A percentile compares a stretch with the other conserved stretches of the same genome.
Conservation (phyloP, 2,113 vertebrate species). For the Hypomesus transpacificus region DNA sequence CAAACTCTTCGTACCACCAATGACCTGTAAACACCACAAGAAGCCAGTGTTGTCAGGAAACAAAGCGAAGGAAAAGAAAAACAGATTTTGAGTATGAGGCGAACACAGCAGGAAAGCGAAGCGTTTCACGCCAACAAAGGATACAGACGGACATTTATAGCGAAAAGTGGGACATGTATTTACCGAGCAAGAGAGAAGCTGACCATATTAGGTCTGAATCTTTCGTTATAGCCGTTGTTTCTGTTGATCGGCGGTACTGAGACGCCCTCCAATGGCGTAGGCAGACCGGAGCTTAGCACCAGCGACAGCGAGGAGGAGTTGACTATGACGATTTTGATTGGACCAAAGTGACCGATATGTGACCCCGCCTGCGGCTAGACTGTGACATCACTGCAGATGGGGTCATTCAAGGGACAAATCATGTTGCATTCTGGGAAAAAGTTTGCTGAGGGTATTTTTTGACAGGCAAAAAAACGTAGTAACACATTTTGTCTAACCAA, state of each 20-base stretch:
- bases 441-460: slow-evolving; percentile 34
- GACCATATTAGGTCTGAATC: not conserved
- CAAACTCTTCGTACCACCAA: slow-evolving; percentile 40
- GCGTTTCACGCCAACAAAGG: slow-evolving; percentile 9
- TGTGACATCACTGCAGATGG: slow-evolving; percentile 40
- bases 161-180: slow-evolving; percentile 44
- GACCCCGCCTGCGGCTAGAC: slow-evolving; percentile 48
- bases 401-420: slow-evolving; percentile 64
- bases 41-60: slow-evolving; percentile 30
- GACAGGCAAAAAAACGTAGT: not conserved
- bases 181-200: slow-evolving; percentile 5
- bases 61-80: slow-evolving; percentile 36
- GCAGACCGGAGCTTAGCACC: not conserved
- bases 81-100: slow-evolving; percentile 12
- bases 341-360: slow-evolving; percentile 35
- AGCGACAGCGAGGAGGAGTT: slow-evolving; percentile 21
- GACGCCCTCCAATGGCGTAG: slow-evolving; percentile 4
- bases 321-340: slow-evolving; percentile 50
- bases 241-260: not conserved
- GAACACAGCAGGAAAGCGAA: slow-evolving; percentile 29
- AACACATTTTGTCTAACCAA: not conserved
- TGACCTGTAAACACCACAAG: slow-evolving; percentile 63
- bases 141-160: slow-evolving; percentile 1
- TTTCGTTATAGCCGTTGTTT: not conserved
- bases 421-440: slow-evolving; percentile 62